phyloP scores from a whole-genome alignment of 2,888 invertebrate genomes.

The Drosophila nr. medialis region DNA sequence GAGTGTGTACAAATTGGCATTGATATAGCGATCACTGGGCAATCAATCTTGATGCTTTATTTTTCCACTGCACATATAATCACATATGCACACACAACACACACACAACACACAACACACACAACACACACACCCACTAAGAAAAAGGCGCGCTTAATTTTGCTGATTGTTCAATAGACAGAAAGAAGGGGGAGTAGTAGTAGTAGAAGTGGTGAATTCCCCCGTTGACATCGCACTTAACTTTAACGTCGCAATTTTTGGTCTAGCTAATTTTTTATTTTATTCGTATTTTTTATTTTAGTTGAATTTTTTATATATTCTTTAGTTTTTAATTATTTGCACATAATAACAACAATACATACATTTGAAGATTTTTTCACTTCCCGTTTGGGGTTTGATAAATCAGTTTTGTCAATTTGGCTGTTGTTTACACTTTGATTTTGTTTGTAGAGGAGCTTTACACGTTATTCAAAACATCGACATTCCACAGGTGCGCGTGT shows the following conservation, averaged over 20 bases:
- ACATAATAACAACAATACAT: slow-evolving; percentile 13
- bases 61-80: slow-evolving; percentile 17
- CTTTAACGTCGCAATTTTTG: slow-evolving; percentile 45
- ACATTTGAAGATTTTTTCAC: slow-evolving; percentile 14
- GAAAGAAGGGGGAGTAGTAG: background rate
- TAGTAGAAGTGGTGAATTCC: slow-evolving; percentile 15
- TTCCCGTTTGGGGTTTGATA: background rate
- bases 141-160: slow-evolving; percentile 20
- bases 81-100: slow-evolving; percentile 14
- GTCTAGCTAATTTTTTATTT: background rate
- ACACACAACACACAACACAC: slow-evolving; percentile 20
- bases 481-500: slow-evolving; percentile 61
- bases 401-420: background rate
- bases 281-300: background rate
- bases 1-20: background rate
- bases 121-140: slow-evolving; percentile 7
- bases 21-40: slow-evolving; percentile 23
- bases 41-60: slow-evolving; percentile 35
- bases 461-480: slow-evolving; percentile 46
- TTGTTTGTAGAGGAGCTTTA: slow-evolving; percentile 28
- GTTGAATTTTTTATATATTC: background rate
- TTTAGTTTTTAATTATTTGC: background rate
- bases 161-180: slow-evolving; percentile 35
- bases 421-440: slow-evolving; percentile 30
- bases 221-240: slow-evolving; percentile 19